Conservation (phyloP, 1,140 invertebrate genomes). For the Drosophila teissieri region DNA sequence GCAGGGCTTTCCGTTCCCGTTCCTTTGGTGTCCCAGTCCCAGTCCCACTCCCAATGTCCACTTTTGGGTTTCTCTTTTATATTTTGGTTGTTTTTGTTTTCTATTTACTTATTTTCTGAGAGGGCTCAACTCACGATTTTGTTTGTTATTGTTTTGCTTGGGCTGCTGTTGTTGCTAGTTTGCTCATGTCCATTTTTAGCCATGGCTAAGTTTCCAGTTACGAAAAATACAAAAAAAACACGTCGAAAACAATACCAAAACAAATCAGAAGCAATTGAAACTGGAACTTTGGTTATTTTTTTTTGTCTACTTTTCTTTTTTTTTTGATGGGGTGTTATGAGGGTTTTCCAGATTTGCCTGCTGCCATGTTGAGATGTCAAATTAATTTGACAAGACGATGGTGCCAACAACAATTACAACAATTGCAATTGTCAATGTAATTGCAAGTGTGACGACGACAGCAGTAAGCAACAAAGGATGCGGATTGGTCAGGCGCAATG, state of each 20-base stretch:
- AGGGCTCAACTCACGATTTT: conserved; percentile 51
- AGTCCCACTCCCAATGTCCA: conserved; percentile 24
- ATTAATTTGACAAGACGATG: conserved; percentile 81
- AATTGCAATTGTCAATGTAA: conserved; percentile 77
- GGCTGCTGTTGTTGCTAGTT: conserved; percentile 48
- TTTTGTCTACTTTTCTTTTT: background rate
- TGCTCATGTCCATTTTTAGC: conserved; percentile 75
- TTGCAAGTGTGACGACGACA: conserved; percentile 77
- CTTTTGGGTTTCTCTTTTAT: conserved; percentile 38
- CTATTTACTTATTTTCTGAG: conserved; percentile 17
- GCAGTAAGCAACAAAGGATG: conserved; percentile 53
- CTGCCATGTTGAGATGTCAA: conserved; percentile 68
- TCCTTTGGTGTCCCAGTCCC: conserved; percentile 20
- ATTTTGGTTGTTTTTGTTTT: conserved; percentile 31
- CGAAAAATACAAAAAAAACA: conserved; percentile 57
- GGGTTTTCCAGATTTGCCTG: conserved; percentile 42
- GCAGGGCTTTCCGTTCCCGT: conserved; percentile 14
- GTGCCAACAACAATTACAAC: conserved; percentile 80
- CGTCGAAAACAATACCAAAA: conserved; percentile 49
- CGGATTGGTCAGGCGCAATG: conserved; percentile 40
- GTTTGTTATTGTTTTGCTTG: conserved; percentile 45
- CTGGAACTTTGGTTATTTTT: conserved; percentile 6
- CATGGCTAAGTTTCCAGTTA: conserved; percentile 76
- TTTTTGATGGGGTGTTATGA: conserved; percentile 17
- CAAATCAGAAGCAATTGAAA: conserved; percentile 33